These are phyloP conservation scores for Erythrocebus patas DNA, from an alignment of 2,113 vertebrate species.

Conservation along the genomic window DNA sequence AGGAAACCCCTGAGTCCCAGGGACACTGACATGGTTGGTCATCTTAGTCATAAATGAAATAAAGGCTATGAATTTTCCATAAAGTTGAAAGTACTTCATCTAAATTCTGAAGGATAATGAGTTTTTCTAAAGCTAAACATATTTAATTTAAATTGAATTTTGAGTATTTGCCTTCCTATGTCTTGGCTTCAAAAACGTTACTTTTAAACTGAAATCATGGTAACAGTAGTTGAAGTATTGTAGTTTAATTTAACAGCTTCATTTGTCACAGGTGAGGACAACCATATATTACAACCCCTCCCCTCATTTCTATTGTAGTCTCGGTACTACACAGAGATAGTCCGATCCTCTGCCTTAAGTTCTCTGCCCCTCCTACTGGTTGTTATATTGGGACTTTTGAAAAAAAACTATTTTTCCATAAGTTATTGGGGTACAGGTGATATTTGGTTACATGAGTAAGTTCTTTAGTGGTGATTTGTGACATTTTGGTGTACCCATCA, in stretches of 20 bases:
- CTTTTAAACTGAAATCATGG: background rate
- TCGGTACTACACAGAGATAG: background rate
- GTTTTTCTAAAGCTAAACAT: background rate
- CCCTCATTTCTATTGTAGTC: background rate
- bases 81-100: background rate
- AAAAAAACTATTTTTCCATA: too few relatives aligned
- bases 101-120: constrained; percentile 26
- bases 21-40: background rate
- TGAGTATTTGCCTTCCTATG: background rate
- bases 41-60: background rate
- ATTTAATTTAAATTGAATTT: constrained; percentile 24
- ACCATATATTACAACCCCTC: background rate
- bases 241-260: background rate
- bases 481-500: too few relatives aligned
- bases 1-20: background rate
- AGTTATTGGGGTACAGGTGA: too few relatives aligned
- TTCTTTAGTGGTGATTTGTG: too few relatives aligned
- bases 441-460: too few relatives aligned
- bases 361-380: background rate
- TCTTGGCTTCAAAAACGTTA: background rate
- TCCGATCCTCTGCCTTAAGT: background rate
- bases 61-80: background rate
- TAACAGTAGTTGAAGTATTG: background rate
- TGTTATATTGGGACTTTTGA: background rate
- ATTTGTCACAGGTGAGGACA: background rate